These are phyloP conservation scores for Callinectes sapidus DNA, from an alignment of 2,888 invertebrate genomes.

Conservation along the genomic window DNA sequence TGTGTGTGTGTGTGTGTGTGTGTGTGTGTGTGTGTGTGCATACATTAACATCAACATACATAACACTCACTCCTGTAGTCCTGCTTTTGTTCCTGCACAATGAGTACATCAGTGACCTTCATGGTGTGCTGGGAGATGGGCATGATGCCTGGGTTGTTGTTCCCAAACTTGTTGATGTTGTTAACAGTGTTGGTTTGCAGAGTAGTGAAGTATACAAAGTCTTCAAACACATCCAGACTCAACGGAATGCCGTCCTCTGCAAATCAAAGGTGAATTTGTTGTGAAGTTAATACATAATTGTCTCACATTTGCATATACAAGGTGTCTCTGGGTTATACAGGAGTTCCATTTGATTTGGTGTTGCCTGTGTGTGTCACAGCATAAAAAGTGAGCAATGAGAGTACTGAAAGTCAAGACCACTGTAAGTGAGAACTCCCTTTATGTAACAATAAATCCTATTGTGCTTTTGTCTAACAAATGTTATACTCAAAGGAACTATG, in stretches of 20 bases:
- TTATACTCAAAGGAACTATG: not conserved
- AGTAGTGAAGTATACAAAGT: constrained; percentile 82
- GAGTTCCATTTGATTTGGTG: no score
- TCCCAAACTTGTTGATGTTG: constrained; percentile 83
- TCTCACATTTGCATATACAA: not conserved
- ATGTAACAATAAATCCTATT: not conserved
- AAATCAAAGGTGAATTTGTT: not conserved
- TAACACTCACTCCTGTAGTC: constrained; percentile 77
- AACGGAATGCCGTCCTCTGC: constrained; percentile 81
- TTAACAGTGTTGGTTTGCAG: constrained; percentile 81
- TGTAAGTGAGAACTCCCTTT: not conserved
- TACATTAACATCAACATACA: not conserved
- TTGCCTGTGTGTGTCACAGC: no score
- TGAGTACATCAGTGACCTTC: constrained; percentile 81
- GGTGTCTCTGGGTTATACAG: no score
- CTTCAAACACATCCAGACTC: constrained; percentile 85
- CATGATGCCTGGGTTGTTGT: constrained; percentile 77
- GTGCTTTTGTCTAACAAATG: not conserved
- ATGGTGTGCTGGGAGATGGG: constrained; percentile 76
- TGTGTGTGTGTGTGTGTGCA: not conserved
- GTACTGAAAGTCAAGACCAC: no score
- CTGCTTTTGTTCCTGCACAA: constrained; percentile 83
- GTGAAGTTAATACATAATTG: not conserved
- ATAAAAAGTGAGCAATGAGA: no score
- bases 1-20: not conserved